These are phyloP conservation scores for Tor tambroides DNA, from an alignment of 2,113 vertebrate genomes.

Conservation along the genomic window DNA sequence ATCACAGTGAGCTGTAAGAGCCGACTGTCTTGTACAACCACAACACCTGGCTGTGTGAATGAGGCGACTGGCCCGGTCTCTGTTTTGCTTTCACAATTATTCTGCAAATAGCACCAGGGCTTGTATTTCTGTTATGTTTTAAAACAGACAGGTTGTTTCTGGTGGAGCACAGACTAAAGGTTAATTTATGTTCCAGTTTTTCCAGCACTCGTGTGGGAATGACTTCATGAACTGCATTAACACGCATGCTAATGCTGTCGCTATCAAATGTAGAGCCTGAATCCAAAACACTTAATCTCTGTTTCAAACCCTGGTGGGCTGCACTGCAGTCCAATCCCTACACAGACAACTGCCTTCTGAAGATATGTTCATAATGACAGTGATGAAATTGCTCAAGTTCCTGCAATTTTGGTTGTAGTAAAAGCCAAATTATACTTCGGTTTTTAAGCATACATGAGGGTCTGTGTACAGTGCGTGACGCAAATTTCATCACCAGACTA, in stretches of 20 bases:
- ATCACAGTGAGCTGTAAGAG: conserved; percentile 27
- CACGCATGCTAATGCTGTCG: neutral
- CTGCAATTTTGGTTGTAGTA: neutral
- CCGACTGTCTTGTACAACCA: conserved; percentile 13
- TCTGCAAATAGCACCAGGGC: neutral
- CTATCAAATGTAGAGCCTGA: neutral
- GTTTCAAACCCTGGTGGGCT: neutral
- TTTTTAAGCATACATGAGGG: too few relatives aligned
- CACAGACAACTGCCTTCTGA: neutral
- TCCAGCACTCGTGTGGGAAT: neutral
- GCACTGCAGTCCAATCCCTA: neutral
- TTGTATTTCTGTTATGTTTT: conserved; percentile 35
- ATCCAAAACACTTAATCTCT: neutral
- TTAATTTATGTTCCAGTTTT: conserved; percentile 47
- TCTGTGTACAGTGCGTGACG: too few relatives aligned
- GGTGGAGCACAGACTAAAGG: conserved; percentile 29
- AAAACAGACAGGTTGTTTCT: conserved; percentile 36
- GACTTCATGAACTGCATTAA: neutral
- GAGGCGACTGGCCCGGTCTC: neutral
- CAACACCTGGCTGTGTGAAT: conserved; percentile 14
- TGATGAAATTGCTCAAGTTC: neutral
- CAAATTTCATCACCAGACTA: too few relatives aligned
- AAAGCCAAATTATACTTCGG: too few relatives aligned
- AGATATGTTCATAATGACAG: neutral
- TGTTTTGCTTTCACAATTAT: conserved; percentile 8